Conservation (phyloP, 2,797 vertebrate genomes). For the Anas bernieri region DNA sequence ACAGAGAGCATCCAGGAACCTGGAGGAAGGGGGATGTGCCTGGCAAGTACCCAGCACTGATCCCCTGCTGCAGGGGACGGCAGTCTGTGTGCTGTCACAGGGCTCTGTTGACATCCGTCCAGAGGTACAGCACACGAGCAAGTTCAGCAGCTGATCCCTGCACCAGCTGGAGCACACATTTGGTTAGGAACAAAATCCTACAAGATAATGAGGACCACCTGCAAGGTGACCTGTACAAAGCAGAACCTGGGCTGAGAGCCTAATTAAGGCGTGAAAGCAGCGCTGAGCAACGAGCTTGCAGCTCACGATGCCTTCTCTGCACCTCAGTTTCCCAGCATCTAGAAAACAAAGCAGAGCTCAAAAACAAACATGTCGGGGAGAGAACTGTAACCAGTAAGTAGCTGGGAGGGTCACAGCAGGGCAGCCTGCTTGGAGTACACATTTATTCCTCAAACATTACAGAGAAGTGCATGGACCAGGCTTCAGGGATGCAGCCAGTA, state of each 20-base stretch:
- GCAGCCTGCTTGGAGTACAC: not conserved
- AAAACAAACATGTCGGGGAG: not conserved
- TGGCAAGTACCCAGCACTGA: not conserved
- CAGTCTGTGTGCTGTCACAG: accelerated
- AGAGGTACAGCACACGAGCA: too few relatives aligned
- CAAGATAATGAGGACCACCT: not conserved
- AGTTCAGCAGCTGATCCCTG: not conserved
- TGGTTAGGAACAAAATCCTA: not conserved
- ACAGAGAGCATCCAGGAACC: not conserved
- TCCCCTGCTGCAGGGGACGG: not conserved
- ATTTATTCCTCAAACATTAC: not conserved
- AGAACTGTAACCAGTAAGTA: not conserved
- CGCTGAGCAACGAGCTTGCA: not conserved
- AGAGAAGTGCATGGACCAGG: not conserved
- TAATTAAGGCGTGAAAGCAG: not conserved
- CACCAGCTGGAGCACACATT: not conserved
- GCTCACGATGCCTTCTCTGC: accelerated
- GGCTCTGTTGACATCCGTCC: accelerated
- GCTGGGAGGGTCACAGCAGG: not conserved
- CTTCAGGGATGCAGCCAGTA: not conserved
- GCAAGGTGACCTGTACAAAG: not conserved
- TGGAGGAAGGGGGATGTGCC: not conserved
- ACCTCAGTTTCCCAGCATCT: not conserved
- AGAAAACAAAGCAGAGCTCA: not conserved
- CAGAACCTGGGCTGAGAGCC: not conserved